Base-by-base conservation (phyloP, 2,113 vertebrate species). In the Aspiorhynchus laticeps region DNA sequence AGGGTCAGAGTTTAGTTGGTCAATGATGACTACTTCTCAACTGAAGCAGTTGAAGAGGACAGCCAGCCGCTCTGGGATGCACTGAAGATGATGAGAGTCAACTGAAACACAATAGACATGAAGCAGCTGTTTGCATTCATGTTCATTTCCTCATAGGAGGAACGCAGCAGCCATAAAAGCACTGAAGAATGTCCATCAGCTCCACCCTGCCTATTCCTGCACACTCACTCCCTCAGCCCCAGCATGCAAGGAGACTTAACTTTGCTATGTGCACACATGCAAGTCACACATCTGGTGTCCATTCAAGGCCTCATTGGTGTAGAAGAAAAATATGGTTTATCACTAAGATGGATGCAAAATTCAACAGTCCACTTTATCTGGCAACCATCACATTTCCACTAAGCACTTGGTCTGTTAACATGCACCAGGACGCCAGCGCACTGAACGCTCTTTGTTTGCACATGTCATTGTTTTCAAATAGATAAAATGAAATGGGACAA, bases 81-180 rank as follows among this genome's bases (percentile, higher is more conserved):
- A 36, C 61, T 81, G 36, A 28, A 81, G n/a, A 81, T 43, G 41
- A 26, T 80, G 75, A 78, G n/a, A 63, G n/a, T 65, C 80, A 7
- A 61, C 65, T 83, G 74, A 85, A 79, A 83, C 38, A 36, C 82
- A 88, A 41, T 56, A 51, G 73, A 82, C 65, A 61, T 31, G 41
- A 82, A 86, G 41, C 84, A 90, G 86, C 56, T 83, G 69, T 88
- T 86, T 91, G 78, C 88, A 88, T 67, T 90, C 78, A 71, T 33
- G 7, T 83, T 84, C 31, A 85, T 86, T 82, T 84, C 83, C 78
- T 88, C 59, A 86, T 73, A 81, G 77, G 85, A 80, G 81, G 88
- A 59, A 82, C 43, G 53, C 85, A 81, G 53, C 36, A 78, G 87
- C 43, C 43, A 81, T 88, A 89, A 90, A 90, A 85, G 81, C 89